These are phyloP conservation scores for Dryocosmus kuriphilus DNA, from an alignment of 2,888 invertebrate genomes.

Conservation along the genomic window DNA sequence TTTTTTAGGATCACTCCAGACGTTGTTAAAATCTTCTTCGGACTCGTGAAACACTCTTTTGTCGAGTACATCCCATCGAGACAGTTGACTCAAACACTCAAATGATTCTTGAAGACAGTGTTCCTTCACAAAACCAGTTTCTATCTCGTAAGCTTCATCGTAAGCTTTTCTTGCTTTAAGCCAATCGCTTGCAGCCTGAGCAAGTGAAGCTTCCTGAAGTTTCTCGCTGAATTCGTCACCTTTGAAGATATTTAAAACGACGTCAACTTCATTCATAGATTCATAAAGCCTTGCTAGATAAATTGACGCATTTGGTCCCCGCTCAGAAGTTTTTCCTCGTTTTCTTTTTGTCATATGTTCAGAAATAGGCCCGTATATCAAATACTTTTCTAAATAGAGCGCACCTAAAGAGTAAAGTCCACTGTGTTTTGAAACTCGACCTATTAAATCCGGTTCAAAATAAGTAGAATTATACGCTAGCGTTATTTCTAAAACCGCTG, in stretches of 20 bases:
- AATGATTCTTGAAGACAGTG: constrained; percentile 80
- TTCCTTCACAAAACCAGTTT: constrained; percentile 66
- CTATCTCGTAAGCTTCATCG: constrained; percentile 56
- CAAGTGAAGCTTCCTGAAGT: constrained; percentile 67
- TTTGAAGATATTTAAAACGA: constrained; percentile 81
- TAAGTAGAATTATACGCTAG: constrained; percentile 73
- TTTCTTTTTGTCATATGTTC: constrained; percentile 72
- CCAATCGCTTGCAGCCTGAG: constrained; percentile 73
- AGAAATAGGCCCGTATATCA: constrained; percentile 70
- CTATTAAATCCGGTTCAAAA: constrained; percentile 75
- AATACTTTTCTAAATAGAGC: constrained; percentile 81
- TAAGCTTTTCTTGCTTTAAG: constrained; percentile 64
- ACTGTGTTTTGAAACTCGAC: constrained; percentile 76
- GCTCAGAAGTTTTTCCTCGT: constrained; percentile 54
- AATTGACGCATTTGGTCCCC: constrained; percentile 76
- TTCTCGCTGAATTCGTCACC: constrained; percentile 33
- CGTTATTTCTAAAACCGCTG: constrained; percentile 79
- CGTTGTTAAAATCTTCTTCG: constrained; percentile 71
- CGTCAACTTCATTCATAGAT: constrained; percentile 82
- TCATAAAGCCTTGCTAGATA: constrained; percentile 81
- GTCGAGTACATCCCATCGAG: constrained; percentile 81
- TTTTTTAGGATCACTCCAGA: constrained; percentile 78
- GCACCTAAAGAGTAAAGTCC: constrained; percentile 79
- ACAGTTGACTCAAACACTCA: constrained; percentile 81
- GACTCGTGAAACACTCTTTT: constrained; percentile 72